Conservation (phyloP, 2,888 invertebrate species). For the Andrena chrysosceles region DNA sequence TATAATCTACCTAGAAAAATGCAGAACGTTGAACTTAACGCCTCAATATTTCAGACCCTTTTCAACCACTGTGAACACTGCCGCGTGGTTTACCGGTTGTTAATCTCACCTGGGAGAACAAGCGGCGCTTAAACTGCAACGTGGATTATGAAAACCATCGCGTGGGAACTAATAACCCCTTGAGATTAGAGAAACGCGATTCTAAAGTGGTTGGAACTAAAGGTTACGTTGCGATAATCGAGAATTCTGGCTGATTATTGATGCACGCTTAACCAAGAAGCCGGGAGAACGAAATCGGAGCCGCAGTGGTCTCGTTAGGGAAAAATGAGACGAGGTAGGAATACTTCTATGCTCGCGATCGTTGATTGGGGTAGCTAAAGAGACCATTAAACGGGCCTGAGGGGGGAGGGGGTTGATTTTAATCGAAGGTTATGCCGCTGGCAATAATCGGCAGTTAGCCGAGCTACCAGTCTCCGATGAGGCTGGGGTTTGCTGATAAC, state of each 20-base stretch:
- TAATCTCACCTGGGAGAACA: slow-evolving; percentile 37
- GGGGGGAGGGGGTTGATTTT: slow-evolving; percentile 73
- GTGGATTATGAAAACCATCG: neutral
- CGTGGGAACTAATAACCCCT: neutral
- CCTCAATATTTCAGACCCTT: slow-evolving; percentile 65
- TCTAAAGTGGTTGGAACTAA: neutral
- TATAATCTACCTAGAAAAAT: slow-evolving; percentile 68
- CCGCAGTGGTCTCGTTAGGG: neutral
- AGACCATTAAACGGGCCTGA: slow-evolving; percentile 63
- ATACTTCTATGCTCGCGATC: slow-evolving; percentile 20
- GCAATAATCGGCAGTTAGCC: slow-evolving; percentile 78
- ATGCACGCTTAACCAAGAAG: neutral
- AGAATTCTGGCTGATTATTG: neutral
- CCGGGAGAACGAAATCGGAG: neutral
- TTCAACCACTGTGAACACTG: slow-evolving; percentile 40
- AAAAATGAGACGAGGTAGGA: neutral
- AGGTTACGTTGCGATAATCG: neutral
- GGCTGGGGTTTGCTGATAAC: slow-evolving; percentile 80
- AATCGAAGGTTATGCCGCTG: slow-evolving; percentile 75
- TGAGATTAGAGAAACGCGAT: neutral
- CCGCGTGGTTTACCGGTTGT: slow-evolving; percentile 37
- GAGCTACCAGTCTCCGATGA: slow-evolving; percentile 68
- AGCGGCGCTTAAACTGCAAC: slow-evolving; percentile 4
- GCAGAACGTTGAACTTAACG: slow-evolving; percentile 67
- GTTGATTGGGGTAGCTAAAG: slow-evolving; percentile 63